phyloP scores from a whole-genome alignment of 1,140 invertebrate genomes.

The Solenopsis invicta region DNA sequence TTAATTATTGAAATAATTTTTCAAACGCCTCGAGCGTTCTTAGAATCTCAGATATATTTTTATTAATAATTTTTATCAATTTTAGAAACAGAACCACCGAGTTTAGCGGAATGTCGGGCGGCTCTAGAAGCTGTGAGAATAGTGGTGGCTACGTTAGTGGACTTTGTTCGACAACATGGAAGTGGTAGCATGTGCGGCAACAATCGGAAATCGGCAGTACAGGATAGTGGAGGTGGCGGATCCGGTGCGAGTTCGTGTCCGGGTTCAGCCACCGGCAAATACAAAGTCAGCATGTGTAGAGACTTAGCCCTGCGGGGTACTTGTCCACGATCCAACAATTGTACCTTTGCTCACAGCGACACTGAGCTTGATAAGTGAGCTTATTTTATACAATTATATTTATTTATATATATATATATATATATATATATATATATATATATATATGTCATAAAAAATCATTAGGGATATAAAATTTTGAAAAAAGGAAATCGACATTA shows the following conservation, averaged over 20 bases:
- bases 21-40: neutral
- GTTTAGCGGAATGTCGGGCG: conserved; percentile 92
- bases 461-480: neutral
- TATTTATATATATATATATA: no score
- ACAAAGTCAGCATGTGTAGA: conserved; percentile 97
- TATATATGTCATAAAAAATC: neutral
- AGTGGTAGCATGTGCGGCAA: neutral
- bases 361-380: conserved; percentile 95
- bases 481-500: neutral
- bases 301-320: conserved; percentile 92
- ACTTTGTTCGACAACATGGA: conserved; percentile 94
- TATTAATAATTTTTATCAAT: neutral
- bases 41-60: neutral
- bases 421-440: no score
- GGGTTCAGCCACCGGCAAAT: conserved; percentile 90
- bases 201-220: conserved; percentile 87
- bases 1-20: neutral
- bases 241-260: conserved; percentile 86
- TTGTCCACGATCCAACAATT: conserved; percentile 95
- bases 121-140: conserved; percentile 93
- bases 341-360: conserved; percentile 97
- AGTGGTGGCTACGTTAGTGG: conserved; percentile 94
- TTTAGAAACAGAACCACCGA: conserved; percentile 90
- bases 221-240: conserved; percentile 76
- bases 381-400: neutral